A percentile compares a stretch with the other conserved stretches of the same genome.
These are phyloP conservation scores for Numida meleagris DNA, from an alignment of 2,113 vertebrate species.

Conservation along the genomic window DNA sequence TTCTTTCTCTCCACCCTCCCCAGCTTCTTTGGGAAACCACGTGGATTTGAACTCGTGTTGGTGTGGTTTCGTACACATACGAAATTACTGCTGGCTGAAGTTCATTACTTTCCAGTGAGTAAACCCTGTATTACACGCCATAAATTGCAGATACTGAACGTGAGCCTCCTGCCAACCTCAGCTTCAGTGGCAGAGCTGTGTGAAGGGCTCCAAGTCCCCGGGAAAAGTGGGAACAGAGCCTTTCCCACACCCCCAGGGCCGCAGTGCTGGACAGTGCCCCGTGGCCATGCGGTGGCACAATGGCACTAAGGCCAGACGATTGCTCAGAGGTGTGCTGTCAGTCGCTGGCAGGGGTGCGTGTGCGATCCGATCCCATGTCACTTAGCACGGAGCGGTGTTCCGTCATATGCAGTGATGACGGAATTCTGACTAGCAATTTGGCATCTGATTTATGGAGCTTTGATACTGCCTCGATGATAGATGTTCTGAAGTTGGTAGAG, in stretches of 20 bases:
- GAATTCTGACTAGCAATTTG: neutral
- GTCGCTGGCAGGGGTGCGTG: neutral
- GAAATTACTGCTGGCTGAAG: neutral
- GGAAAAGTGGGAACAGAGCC: neutral
- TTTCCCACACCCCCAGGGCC: neutral
- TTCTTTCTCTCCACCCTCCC: too few species aligned
- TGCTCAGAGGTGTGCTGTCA: neutral
- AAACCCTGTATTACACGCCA: neutral
- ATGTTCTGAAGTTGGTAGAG: slow-evolving; percentile 54
- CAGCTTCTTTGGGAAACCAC: neutral
- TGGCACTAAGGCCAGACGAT: neutral
- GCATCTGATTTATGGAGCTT: slow-evolving; percentile 48
- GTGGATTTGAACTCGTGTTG: neutral
- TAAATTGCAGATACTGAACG: neutral
- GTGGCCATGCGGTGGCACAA: neutral
- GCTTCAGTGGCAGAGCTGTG: neutral
- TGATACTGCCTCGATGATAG: neutral
- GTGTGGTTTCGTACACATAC: neutral
- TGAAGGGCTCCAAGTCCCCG: neutral
- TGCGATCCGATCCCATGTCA: neutral
- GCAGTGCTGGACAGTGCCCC: too few species aligned
- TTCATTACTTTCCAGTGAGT: neutral
- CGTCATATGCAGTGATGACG: neutral
- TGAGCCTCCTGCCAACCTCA: neutral
- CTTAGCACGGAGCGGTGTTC: neutral